A percentile compares a stretch with the other conserved stretches of the same genome.
phyloP scores from a whole-genome alignment of 37 sponge, comb jelly and placozoan genomes.

The Hormiphora californensis region DNA sequence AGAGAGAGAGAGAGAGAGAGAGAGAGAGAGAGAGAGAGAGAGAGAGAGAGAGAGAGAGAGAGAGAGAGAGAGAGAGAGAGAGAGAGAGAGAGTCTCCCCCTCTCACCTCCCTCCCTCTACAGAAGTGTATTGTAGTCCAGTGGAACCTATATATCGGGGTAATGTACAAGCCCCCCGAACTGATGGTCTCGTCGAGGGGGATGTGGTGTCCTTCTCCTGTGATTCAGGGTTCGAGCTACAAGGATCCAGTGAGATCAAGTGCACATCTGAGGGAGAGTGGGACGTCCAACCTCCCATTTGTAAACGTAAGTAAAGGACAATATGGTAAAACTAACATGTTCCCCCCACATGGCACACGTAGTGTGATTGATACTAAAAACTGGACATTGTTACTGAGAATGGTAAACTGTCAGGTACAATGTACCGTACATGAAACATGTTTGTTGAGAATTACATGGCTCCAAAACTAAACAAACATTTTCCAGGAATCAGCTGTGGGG shows the following conservation, averaged over 20 bases:
- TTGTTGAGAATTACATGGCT: too few relatives aligned
- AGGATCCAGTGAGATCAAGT: not conserved
- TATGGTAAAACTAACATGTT: not conserved
- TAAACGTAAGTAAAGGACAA: not conserved
- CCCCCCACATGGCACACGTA: not conserved
- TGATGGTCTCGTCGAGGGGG: not conserved
- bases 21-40: too few relatives aligned
- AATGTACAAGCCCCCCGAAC: not conserved
- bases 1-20: too few relatives aligned
- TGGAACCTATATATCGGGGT: not conserved
- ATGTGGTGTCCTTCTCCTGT: not conserved
- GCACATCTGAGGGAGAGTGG: not conserved
- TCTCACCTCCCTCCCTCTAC: too few relatives aligned
- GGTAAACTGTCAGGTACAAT: too few relatives aligned
- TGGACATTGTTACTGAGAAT: too few relatives aligned
- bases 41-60: too few relatives aligned
- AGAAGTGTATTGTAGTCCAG: not conserved
- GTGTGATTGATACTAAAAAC: too few relatives aligned
- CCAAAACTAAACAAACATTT: too few relatives aligned
- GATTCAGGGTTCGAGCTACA: not conserved
- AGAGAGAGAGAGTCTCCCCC: too few relatives aligned
- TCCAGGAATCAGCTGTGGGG: constrained; percentile 26
- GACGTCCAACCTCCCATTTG: not conserved
- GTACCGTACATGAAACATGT: too few relatives aligned
- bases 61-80: too few relatives aligned